A percentile compares a stretch with the other conserved stretches of the same genome.
Conservation (phyloP, 2,113 vertebrate genomes). For the Trochalopteron elliotii region DNA sequence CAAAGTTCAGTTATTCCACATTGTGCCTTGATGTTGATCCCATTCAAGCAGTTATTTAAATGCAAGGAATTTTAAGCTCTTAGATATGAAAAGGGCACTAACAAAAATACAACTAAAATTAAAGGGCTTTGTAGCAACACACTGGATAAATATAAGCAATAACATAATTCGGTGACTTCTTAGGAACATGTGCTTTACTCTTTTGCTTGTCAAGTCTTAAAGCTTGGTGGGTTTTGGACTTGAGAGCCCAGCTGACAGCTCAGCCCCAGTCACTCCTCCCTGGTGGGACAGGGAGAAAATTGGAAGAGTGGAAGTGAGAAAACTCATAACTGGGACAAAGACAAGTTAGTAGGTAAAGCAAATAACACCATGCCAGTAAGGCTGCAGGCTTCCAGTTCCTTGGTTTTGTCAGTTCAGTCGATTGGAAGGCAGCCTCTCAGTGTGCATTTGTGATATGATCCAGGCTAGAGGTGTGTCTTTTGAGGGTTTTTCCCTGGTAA, state of each 20-base stretch:
- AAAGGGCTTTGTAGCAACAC: not conserved
- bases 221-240: not conserved
- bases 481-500: not conserved
- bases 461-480: not conserved
- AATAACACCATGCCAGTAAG: not conserved
- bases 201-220: not conserved
- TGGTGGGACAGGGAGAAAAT: not conserved
- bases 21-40: not conserved
- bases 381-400: not conserved
- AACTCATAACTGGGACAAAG: not conserved
- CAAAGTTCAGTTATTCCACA: not conserved
- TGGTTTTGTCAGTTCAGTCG: not conserved
- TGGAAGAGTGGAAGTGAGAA: not conserved
- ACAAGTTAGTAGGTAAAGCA: not conserved
- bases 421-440: not conserved
- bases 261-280: not conserved
- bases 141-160: not conserved
- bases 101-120: not conserved
- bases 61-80: not conserved
- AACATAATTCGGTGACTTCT: not conserved
- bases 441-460: not conserved
- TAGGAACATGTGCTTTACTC: not conserved
- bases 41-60: not conserved
- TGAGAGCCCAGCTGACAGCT: not conserved
- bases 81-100: not conserved